These are phyloP conservation scores for Neomorphus geoffroyi DNA, from an alignment of 2,797 vertebrate species.

Conservation along the genomic window DNA sequence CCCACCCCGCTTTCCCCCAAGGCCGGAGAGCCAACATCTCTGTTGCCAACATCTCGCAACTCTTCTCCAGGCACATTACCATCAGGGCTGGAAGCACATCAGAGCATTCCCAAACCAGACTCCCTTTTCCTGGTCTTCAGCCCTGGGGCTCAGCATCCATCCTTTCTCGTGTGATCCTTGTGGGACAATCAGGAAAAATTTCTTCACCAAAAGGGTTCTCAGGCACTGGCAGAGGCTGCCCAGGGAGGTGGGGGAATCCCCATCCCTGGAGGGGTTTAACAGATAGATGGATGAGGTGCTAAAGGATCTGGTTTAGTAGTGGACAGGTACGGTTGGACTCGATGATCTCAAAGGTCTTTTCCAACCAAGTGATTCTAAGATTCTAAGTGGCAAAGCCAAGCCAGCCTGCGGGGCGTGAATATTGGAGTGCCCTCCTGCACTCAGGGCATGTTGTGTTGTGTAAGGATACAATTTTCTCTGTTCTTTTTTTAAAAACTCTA, in stretches of 20 bases:
- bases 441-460: accelerated
- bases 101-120: accelerated
- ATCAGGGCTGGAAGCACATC: neutral
- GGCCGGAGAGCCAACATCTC: neutral
- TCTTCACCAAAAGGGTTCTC: too few species aligned
- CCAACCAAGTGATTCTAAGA: too few species aligned
- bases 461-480: neutral
- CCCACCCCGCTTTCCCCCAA: neutral
- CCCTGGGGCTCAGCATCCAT: neutral
- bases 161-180: accelerated
- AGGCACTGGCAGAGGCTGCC: too few species aligned
- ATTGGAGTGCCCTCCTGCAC: neutral
- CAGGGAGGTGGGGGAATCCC: too few species aligned
- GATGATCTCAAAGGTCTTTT: too few species aligned
- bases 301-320: too few species aligned
- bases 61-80: neutral
- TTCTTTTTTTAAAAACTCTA: neutral
- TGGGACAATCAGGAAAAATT: neutral
- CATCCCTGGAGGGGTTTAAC: too few species aligned
- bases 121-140: neutral
- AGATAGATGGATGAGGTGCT: too few species aligned
- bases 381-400: neutral
- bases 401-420: too few species aligned
- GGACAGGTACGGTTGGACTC: too few species aligned
- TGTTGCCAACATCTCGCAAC: neutral